A percentile compares a stretch with the other conserved stretches of the same genome.
These are phyloP conservation scores for Drosophila paracracens DNA, from an alignment of 2,888 invertebrate genomes.

Conservation along the genomic window DNA sequence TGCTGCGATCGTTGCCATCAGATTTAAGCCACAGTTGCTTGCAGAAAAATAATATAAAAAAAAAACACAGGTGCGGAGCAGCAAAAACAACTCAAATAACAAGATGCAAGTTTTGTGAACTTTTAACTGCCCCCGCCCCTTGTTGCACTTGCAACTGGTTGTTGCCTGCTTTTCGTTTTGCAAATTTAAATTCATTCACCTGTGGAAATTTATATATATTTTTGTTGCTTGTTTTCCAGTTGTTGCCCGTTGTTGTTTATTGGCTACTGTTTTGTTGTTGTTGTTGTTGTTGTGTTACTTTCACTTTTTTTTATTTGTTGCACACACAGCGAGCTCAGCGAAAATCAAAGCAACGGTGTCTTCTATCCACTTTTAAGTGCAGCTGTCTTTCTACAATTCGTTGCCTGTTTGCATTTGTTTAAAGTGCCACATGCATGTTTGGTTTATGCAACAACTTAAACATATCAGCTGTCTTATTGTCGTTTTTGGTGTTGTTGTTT, in stretches of 20 bases:
- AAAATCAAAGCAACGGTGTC: conserved; percentile 73
- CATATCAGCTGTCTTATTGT: conserved; percentile 70
- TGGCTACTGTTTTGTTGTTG: conserved; percentile 68
- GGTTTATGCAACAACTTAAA: conserved; percentile 78
- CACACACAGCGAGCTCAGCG: conserved; percentile 30
- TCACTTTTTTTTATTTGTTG: conserved; percentile 64
- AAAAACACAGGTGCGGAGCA: conserved; percentile 57
- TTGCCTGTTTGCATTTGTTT: conserved; percentile 46
- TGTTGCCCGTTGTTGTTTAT: conserved; percentile 57
- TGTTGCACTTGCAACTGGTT: conserved; percentile 46
- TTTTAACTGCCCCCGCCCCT: conserved; percentile 51
- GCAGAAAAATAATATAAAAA: conserved; percentile 21
- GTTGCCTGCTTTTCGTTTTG: conserved; percentile 37
- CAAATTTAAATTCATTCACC: conserved; percentile 78
- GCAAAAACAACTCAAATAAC: conserved; percentile 27
- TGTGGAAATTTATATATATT: conserved; percentile 66
- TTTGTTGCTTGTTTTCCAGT: conserved; percentile 43
- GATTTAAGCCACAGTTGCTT: conserved; percentile 43
- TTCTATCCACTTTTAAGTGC: conserved; percentile 55
- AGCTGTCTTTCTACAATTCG: conserved; percentile 24
- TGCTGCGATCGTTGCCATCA: conserved; percentile 53
- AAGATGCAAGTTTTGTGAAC: conserved; percentile 62
- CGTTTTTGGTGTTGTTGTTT: conserved; percentile 23
- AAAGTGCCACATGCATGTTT: conserved; percentile 52
- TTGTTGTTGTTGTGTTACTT: conserved; percentile 67